Evolutionary conservation across 2,113 vertebrate species (phyloP).

Genomic region (Amphiprion percula): DNA sequence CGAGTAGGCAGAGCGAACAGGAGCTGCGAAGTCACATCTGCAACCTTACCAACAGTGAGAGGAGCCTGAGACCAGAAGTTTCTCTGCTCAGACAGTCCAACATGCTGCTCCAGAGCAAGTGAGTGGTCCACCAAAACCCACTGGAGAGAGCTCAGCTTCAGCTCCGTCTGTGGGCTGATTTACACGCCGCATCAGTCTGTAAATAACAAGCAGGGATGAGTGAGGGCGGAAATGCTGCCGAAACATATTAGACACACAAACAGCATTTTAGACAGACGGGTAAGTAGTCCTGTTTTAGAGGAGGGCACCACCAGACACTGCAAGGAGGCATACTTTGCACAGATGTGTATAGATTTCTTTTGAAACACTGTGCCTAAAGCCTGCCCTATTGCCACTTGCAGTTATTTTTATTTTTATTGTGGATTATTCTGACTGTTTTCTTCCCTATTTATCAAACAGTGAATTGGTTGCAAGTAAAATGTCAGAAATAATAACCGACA

Average conservation of each 20-base stretch:
- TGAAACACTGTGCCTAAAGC: not conserved
- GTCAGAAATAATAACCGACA: too few relatives aligned
- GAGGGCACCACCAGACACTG: not conserved
- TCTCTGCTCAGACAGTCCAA: constrained; percentile 86
- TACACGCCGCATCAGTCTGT: constrained; percentile 7
- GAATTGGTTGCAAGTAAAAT: not conserved
- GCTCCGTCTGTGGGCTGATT: constrained; percentile 18
- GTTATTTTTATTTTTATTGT: not conserved
- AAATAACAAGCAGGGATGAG: not conserved
- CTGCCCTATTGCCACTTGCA: not conserved
- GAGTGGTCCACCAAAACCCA: constrained; percentile 46
- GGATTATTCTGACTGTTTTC: not conserved
- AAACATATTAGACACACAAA: not conserved
- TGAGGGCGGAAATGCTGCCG: not conserved
- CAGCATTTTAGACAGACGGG: not conserved
- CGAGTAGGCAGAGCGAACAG: constrained; percentile 84
- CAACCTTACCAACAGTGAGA: constrained; percentile 87
- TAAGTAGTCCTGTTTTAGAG: not conserved
- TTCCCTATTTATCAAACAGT: not conserved
- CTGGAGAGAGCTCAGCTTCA: not conserved
- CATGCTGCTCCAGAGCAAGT: constrained; percentile 88
- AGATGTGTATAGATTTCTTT: not conserved
- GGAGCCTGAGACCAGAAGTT: constrained; percentile 86
- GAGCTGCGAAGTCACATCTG: constrained; percentile 87
- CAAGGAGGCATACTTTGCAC: not conserved